Base-by-base conservation (phyloP, 2,113 vertebrate species). In the Macroglossus sobrinus region DNA sequence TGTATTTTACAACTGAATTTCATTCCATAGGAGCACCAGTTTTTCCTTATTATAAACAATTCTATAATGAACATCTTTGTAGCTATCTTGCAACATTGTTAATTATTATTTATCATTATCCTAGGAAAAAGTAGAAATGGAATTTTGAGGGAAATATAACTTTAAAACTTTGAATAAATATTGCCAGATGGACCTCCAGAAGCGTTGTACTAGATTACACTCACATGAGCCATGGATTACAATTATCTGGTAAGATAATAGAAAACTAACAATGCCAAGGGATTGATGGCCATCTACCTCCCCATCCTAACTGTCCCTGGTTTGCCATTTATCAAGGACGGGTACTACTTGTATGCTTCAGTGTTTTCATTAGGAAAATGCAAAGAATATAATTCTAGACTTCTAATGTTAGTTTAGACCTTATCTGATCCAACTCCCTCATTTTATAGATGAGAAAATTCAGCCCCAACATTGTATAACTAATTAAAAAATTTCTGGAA, bases 11-110 rank as follows among this genome's bases (percentile, higher is more conserved):
- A 45, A 68, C 35, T 63, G 26, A 9, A 26, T 82, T 78, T 79
- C 22, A 7, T 87, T 82, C n/a, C 13, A 35, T 64, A n/a, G 28
- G 40, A 72, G 22, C 16, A 47, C 59, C 13, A 43, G 13, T 45
- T 85, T 81, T 85, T 93, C 14, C 66, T 93, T 71, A 78, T 72
- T 90, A 63, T 16, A 87, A 86, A 89, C 55, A 85, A 69, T 38
- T 50, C 28, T 59, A 4, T 81, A 53, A 66, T 53, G 47, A 84
- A 61, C 38, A 85, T 74, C 28, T 38, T 53, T 86, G 12, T 69
- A 86, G 43, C 33, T 87, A 61, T 64, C 68, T 93, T 38, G 26
- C 45, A 59, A 47, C 30, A 80, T 72, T 63, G 38, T 76, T 86
- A 78, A 72, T 59, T 64, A 57, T 68, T 84, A 64, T 35, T 63